These are phyloP conservation scores for Oxyteleia sp. DNA, from an alignment of 2,888 invertebrate species.

Conservation along the genomic window DNA sequence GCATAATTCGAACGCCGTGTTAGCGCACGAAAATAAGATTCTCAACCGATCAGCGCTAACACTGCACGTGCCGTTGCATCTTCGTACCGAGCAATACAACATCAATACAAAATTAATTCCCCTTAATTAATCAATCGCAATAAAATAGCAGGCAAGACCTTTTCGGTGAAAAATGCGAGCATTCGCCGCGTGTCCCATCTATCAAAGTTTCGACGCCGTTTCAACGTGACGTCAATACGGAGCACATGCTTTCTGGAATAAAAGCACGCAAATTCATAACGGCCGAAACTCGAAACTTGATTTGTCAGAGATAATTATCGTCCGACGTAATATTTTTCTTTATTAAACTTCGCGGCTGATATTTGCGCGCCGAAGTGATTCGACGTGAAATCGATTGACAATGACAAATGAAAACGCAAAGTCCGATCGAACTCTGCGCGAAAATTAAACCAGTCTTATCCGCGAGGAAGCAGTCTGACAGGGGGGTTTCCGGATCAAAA, in stretches of 20 bases:
- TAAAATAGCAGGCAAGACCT: too few relatives aligned
- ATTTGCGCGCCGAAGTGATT: slow-evolving; percentile 32
- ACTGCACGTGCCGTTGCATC: not conserved
- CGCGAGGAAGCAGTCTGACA: too few relatives aligned
- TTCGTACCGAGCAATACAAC: not conserved
- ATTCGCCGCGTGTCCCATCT: slow-evolving; percentile 13
- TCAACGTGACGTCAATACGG: slow-evolving; percentile 23
- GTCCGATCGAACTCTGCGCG: not conserved
- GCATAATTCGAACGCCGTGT: not conserved
- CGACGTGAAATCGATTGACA: slow-evolving; percentile 30
- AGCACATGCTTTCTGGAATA: slow-evolving; percentile 19
- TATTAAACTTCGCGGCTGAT: slow-evolving; percentile 28
- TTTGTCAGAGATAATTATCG: slow-evolving; percentile 49
- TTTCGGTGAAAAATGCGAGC: not conserved
- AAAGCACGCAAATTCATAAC: slow-evolving; percentile 30
- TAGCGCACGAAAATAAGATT: slow-evolving; percentile 4
- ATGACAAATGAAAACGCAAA: slow-evolving; percentile 37
- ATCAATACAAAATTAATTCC: not conserved
- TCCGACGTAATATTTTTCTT: slow-evolving; percentile 42
- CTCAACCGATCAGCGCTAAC: not conserved
- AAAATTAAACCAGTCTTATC: not conserved
- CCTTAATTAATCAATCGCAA: not conserved
- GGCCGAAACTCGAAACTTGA: slow-evolving; percentile 43
- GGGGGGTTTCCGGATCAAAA: too few relatives aligned
- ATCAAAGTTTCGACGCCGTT: slow-evolving; percentile 36